Evolutionary conservation across 1,140 invertebrate species (phyloP), one percentile per base, ranked within the genome.

Genomic region (Condylostylus longicornis): DNA sequence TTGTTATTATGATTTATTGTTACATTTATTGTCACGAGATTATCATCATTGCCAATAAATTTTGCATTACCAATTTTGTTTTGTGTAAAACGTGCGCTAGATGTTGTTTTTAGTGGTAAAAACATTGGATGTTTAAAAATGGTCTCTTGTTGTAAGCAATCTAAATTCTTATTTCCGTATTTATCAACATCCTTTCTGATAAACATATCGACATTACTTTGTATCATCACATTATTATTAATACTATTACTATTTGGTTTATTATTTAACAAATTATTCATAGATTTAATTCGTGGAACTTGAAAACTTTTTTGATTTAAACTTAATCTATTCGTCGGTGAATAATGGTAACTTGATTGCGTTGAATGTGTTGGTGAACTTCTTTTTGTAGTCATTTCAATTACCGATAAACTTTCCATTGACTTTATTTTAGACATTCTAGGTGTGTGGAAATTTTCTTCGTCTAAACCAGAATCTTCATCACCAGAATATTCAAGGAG

Each of bases 341-440:
- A 58, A 42, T 58, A 56, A 1, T 53, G 45, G 42, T 58, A 51
- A 33, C 58, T 35, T 27, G 54, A 51, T 42, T 53, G 50, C n/a
- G n/a, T n/a, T n/a, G n/a, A n/a, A n/a, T n/a, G n/a, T n/a, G n/a
- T n/a, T n/a, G n/a, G n/a, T 7, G 55, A 58, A 7, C 55, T 55
- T 29, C 51, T 54, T 38, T 58, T 53, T 19, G 58, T 58, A 19
- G 58, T 53, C 55, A 58, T 58, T 35, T 58, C 55, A 2, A 58
- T 37, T 33, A 58, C 52, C 14, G 55, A 58, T 7, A 58, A 38
- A 46, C 58, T 58, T 37, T 58, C 55, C 55, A 58, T 58, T 0
- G 55, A 58, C 36, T 58, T 58, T 18, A 58, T 54, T 48, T 58
- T 58, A 8, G 53, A 46, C 35, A 58, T 54, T 1, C 55, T 44